These are phyloP conservation scores for Lophochroa leadbeateri DNA, from an alignment of 2,113 vertebrate genomes.

Conservation along the genomic window DNA sequence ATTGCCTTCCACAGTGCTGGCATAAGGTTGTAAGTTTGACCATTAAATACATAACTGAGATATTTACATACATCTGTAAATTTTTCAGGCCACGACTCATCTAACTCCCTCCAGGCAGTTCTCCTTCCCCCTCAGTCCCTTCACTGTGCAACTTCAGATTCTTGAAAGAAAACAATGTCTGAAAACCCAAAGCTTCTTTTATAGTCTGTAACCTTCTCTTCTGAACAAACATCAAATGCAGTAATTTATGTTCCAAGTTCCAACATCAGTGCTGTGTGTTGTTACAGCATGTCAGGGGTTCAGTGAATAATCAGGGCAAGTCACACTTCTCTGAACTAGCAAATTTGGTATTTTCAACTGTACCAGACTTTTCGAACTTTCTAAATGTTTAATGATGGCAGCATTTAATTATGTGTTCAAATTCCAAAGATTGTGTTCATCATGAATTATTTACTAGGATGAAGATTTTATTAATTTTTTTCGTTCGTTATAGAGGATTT, in stretches of 20 bases:
- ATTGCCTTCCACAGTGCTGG: background rate
- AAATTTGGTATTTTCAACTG: constrained; percentile 32
- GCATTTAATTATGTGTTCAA: constrained; percentile 70
- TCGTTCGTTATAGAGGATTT: constrained; percentile 1
- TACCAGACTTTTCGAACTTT: constrained; percentile 57
- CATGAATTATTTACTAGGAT: constrained; percentile 72
- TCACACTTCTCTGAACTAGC: background rate
- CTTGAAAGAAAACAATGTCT: background rate
- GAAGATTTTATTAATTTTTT: constrained; percentile 18
- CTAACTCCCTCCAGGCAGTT: background rate
- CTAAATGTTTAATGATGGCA: constrained; percentile 71
- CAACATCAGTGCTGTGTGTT: background rate
- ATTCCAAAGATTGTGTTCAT: constrained; percentile 67
- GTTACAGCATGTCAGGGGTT: background rate
- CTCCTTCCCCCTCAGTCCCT: background rate
- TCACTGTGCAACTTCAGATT: background rate
- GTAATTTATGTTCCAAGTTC: background rate
- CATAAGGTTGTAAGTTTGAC: background rate
- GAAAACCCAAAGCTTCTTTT: background rate
- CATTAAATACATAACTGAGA: background rate
- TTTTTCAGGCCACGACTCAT: background rate
- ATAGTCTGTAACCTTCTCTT: background rate
- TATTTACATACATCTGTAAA: background rate
- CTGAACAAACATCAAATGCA: background rate
- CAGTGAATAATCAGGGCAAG: constrained; percentile 5